A percentile compares a stretch with the other conserved stretches of the same genome.
These are phyloP conservation scores for Callyntrura guangdongensis DNA, from an alignment of 2,888 invertebrate species.

Conservation along the genomic window DNA sequence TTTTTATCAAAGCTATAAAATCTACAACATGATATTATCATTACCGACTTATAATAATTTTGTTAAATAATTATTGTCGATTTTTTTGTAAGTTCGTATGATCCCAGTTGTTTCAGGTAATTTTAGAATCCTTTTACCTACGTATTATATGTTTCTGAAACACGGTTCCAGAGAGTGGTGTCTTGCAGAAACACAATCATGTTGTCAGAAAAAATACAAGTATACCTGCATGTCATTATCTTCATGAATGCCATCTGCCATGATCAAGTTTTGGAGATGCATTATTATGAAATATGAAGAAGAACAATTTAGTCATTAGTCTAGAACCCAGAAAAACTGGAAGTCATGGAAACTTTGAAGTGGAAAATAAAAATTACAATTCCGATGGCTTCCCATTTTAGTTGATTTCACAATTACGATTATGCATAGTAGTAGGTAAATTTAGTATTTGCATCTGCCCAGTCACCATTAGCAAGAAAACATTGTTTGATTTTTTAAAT, in stretches of 20 bases:
- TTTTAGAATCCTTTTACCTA: not conserved
- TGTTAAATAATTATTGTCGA: not conserved
- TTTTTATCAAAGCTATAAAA: constrained; percentile 1
- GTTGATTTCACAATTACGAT: too few species aligned
- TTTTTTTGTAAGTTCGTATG: not conserved
- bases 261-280: too few species aligned
- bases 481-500: too few species aligned
- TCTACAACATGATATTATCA: not conserved
- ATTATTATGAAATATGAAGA: not conserved
- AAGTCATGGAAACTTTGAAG: not conserved
- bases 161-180: not conserved
- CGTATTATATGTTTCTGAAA: not conserved
- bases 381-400: too few species aligned
- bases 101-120: not conserved
- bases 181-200: not conserved
- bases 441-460: too few species aligned
- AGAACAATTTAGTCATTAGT: not conserved
- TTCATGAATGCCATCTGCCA: too few species aligned
- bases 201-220: not conserved
- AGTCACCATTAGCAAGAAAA: too few species aligned
- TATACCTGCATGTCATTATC: too few species aligned
- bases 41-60: not conserved
- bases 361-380: too few species aligned
- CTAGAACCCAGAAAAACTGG: too few species aligned
- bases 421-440: too few species aligned